Conservation (phyloP, 2,797 vertebrate species). For the Dipus sagitta region DNA sequence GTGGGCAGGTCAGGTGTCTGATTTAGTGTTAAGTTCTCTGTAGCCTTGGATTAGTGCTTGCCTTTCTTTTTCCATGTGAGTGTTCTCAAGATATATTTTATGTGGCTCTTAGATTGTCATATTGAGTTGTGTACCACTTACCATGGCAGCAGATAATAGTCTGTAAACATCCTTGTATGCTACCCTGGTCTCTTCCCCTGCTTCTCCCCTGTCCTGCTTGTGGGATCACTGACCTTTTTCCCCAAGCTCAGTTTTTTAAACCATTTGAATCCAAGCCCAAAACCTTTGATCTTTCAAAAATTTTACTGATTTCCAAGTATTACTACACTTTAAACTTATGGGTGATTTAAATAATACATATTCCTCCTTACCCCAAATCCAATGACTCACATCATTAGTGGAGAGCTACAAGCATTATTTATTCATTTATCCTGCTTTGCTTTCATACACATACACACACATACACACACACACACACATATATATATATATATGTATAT, state of each 20-base stretch:
- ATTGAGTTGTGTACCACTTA: not conserved
- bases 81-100: not conserved
- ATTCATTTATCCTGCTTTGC: not conserved
- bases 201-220: too few relatives aligned
- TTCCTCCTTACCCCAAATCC: not conserved
- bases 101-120: not conserved
- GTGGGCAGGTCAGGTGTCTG: too few relatives aligned
- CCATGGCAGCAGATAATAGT: too few relatives aligned
- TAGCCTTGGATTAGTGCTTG: too few relatives aligned
- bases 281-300: not conserved
- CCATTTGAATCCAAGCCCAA: not conserved
- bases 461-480: too few relatives aligned
- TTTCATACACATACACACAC: too few relatives aligned
- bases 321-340: not conserved
- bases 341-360: not conserved
- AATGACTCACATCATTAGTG: not conserved
- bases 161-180: not conserved
- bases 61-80: not conserved
- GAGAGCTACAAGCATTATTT: not conserved
- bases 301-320: not conserved
- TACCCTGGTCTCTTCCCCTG: not conserved
- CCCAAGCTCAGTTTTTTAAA: not conserved
- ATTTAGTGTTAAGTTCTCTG: too few relatives aligned
- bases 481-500: too few relatives aligned
- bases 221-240: not conserved